These are phyloP conservation scores for Diarsia rubi DNA, from an alignment of 2,888 invertebrate genomes.

Conservation along the genomic window DNA sequence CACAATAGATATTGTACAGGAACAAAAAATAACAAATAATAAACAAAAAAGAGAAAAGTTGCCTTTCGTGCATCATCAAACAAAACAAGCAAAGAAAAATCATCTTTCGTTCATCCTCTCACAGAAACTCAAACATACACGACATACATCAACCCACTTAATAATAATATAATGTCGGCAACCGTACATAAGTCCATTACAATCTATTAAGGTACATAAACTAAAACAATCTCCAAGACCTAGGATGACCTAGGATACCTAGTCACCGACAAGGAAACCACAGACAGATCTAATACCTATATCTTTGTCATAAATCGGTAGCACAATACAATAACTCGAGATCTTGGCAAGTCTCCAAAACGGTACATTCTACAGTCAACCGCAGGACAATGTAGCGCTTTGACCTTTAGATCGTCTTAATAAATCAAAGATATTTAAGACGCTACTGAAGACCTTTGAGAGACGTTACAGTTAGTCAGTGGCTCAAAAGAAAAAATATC, in stretches of 20 bases:
- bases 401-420: conserved; percentile 15
- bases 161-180: no score
- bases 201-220: neutral
- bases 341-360: conserved; percentile 54
- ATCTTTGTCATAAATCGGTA: conserved; percentile 59
- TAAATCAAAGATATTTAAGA: neutral
- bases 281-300: conserved; percentile 46
- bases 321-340: conserved; percentile 52
- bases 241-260: neutral
- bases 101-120: no score
- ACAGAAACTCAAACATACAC: no score
- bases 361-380: conserved; percentile 43
- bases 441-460: neutral
- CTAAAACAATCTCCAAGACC: neutral
- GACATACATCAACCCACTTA: no score
- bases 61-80: no score
- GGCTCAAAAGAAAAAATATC: no score
- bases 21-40: no score
- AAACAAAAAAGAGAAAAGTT: no score
- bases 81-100: no score
- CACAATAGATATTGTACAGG: no score
- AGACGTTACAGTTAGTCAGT: no score
- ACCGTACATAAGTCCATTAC: neutral
- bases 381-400: conserved; percentile 1
- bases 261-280: conserved; percentile 17